Conservation (phyloP, 2,113 vertebrate species). For the human region DNA sequence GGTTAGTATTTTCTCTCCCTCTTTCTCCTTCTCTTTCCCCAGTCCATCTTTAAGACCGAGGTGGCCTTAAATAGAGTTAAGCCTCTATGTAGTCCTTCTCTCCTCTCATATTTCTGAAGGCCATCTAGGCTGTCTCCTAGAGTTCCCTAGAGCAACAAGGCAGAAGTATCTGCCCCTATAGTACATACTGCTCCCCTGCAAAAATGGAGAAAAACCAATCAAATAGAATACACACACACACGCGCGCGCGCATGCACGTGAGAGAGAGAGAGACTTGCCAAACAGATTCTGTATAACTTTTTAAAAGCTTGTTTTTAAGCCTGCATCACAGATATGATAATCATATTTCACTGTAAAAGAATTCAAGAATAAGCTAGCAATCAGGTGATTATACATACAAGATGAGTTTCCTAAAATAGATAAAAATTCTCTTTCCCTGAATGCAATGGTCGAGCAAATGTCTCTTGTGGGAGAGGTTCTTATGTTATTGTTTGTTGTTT, state of each 20-base stretch:
- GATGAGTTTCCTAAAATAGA: slow-evolving; percentile 16
- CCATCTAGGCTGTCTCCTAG: neutral
- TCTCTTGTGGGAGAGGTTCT: neutral
- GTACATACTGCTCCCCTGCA: neutral
- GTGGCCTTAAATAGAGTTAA: neutral
- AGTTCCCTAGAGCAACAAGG: neutral
- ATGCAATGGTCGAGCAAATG: neutral
- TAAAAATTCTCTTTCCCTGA: slow-evolving; percentile 8
- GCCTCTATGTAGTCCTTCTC: neutral
- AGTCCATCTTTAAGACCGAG: neutral
- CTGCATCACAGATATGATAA: neutral
- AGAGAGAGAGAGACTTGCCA: neutral
- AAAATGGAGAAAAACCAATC: neutral
- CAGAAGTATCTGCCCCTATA: neutral
- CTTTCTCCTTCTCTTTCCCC: neutral
- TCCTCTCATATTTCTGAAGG: neutral
- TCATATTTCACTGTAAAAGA: slow-evolving; percentile 21
- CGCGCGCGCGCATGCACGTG: too few relatives aligned
- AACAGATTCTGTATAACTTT: neutral
- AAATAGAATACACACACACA: neutral
- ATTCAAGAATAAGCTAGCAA: neutral
- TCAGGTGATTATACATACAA: neutral
- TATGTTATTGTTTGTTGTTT: neutral
- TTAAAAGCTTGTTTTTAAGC: neutral
- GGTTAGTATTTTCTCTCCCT: neutral